Percentiles rank a stretch among this genome's conserved stretches.
These are phyloP conservation scores for Coracias cyanogaster DNA, from an alignment of 2,797 vertebrate species.

Conservation along the genomic window DNA sequence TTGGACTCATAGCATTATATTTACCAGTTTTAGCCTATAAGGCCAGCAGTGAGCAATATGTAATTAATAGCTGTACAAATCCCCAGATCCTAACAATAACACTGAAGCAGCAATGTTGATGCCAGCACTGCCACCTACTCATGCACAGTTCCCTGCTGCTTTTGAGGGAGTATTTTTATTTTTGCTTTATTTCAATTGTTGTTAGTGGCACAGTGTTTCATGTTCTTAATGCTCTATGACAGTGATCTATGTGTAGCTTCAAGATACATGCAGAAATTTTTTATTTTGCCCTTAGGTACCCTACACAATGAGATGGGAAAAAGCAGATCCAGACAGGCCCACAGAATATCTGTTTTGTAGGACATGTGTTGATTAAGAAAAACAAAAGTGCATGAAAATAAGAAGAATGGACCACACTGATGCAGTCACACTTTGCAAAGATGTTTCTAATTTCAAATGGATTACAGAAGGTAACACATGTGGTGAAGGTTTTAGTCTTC, in stretches of 20 bases:
- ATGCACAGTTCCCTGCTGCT: background rate
- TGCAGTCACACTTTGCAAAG: background rate
- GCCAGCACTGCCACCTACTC: conserved; percentile 30
- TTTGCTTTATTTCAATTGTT: background rate
- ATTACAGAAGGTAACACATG: background rate
- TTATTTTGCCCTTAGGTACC: background rate
- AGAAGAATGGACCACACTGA: background rate
- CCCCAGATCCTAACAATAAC: background rate
- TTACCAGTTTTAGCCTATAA: conserved; percentile 50
- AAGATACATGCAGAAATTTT: background rate
- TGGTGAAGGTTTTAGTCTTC: background rate
- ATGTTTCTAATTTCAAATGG: background rate
- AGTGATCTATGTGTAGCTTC: background rate
- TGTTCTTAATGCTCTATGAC: background rate
- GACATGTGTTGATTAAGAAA: background rate
- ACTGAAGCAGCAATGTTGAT: background rate
- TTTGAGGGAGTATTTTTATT: background rate
- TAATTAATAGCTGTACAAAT: conserved; percentile 12
- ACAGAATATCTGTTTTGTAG: background rate
- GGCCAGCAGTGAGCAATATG: background rate
- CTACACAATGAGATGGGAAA: background rate
- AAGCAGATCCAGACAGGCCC: background rate
- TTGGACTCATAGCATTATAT: conserved; percentile 34
- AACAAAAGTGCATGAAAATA: background rate
- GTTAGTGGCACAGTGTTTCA: background rate